Evolutionary conservation across 2,888 invertebrate genomes (phyloP), one percentile per base, ranked within the genome.

Genomic region (Cynaeus angustus): DNA sequence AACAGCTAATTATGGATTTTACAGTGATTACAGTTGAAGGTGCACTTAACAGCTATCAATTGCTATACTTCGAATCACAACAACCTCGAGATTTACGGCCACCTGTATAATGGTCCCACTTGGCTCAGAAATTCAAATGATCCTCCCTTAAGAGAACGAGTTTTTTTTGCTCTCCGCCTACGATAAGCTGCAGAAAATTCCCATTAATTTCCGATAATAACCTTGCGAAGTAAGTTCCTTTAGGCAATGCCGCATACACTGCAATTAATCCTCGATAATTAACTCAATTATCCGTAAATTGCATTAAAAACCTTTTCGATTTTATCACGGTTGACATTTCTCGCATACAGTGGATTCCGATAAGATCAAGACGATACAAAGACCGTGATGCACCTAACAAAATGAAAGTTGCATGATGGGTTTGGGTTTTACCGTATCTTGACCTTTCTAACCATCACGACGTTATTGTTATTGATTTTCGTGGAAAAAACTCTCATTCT

Each of bases 361-460:
- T 56, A 28, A 50, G 48, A 50, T 50, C 48, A 21, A 26, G 48
- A 50, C 10, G 12, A 50, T 6, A n/a, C 48, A 21, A 38, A 48
- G 48, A 48, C 14, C 53, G 16, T 38, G 53, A 26, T 46, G 45
- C 43, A 45, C 16, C 45, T 8, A 16, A 21, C 21, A 30, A 37
- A 59, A 59, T 59, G 59, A 59, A 59, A 59, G 59, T 59, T 59
- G 59, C 30, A 53, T 53, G 53, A 53, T 53, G 14, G 53, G 14
- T 28, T 30, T 16, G 46, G 16, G 12, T 59, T 59, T 59, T 59
- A 59, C 59, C 33, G 59, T 59, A 59, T 59, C 59, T 59, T 59
- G 59, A 59, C 59, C 59, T 58, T 58, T 43, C 41, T 8, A 43
- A 45, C 58, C 30, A 14, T 28, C 45, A 45, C 45, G 48, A 33